These are phyloP conservation scores for Indicator indicator DNA, from an alignment of 2,113 vertebrate species.

Conservation along the genomic window DNA sequence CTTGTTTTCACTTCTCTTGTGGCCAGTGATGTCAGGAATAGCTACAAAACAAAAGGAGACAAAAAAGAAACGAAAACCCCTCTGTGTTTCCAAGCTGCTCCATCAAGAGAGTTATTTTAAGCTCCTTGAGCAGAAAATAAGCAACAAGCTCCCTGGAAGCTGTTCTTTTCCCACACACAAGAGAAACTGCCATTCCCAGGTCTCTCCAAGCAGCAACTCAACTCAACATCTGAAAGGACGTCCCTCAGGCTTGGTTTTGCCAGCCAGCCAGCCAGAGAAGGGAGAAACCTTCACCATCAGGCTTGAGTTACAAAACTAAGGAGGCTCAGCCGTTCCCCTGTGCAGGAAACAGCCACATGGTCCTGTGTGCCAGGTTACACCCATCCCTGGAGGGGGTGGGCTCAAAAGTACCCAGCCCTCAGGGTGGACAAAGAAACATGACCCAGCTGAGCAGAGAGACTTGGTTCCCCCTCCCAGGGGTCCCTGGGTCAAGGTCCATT, in stretches of 20 bases:
- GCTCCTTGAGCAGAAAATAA: not conserved
- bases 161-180: not conserved
- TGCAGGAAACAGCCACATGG: not conserved
- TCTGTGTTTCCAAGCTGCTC: not conserved
- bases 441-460: too few relatives aligned
- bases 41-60: constrained; percentile 75
- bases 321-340: accelerated
- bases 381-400: too few relatives aligned
- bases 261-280: not conserved
- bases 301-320: not conserved
- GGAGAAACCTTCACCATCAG: not conserved
- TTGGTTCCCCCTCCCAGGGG: too few relatives aligned
- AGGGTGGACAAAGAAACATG: too few relatives aligned
- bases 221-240: not conserved
- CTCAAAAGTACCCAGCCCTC: too few relatives aligned
- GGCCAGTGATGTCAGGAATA: constrained; percentile 88
- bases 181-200: accelerated
- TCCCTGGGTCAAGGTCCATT: too few relatives aligned
- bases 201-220: not conserved
- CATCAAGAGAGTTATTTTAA: not conserved
- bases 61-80: not conserved
- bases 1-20: constrained; percentile 97
- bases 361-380: too few relatives aligned
- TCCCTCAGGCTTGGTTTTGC: not conserved
- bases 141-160: not conserved